Evolutionary conservation across 2,797 vertebrate species (phyloP).

Genomic region (Sebastes oblongus): DNA sequence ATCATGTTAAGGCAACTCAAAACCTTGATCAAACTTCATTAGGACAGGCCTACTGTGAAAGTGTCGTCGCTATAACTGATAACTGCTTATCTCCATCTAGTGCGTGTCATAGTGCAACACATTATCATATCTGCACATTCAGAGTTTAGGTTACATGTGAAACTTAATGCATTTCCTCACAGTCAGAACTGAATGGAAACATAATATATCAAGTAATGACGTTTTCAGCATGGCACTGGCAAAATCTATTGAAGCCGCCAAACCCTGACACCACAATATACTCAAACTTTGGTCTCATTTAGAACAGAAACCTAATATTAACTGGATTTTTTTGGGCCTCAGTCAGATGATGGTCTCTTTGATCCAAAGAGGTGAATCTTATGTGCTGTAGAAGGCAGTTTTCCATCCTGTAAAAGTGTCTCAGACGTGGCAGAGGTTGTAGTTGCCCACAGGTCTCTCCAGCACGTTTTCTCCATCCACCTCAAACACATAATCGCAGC

Average conservation of each 20-base stretch:
- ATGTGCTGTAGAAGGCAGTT: slow-evolving; percentile 46
- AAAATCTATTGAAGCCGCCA: slow-evolving; percentile 14
- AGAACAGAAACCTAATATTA: background rate
- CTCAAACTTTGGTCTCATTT: background rate
- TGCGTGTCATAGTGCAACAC: background rate
- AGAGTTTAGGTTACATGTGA: slow-evolving; percentile 4
- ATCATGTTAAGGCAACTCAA: slow-evolving; percentile 77
- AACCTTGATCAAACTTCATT: slow-evolving; percentile 50
- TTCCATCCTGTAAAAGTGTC: background rate
- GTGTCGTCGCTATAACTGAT: background rate
- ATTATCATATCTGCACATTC: background rate
- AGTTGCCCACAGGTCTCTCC: slow-evolving; percentile 75
- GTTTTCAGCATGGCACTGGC: slow-evolving; percentile 55
- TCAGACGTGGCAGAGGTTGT: slow-evolving; percentile 88
- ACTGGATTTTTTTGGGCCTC: background rate
- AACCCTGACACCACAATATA: slow-evolving; percentile 3
- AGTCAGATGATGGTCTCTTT: background rate
- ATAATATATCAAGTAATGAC: slow-evolving; percentile 31
- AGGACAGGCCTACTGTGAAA: background rate
- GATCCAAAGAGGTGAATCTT: background rate
- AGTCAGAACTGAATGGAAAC: slow-evolving; percentile 6
- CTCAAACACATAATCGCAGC: slow-evolving; percentile 82
- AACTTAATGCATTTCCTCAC: background rate
- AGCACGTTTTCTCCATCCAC: slow-evolving; percentile 80
- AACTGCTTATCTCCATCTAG: background rate